Conservation (phyloP, 2,113 vertebrate species). For the Amphilophus citrinellus region DNA sequence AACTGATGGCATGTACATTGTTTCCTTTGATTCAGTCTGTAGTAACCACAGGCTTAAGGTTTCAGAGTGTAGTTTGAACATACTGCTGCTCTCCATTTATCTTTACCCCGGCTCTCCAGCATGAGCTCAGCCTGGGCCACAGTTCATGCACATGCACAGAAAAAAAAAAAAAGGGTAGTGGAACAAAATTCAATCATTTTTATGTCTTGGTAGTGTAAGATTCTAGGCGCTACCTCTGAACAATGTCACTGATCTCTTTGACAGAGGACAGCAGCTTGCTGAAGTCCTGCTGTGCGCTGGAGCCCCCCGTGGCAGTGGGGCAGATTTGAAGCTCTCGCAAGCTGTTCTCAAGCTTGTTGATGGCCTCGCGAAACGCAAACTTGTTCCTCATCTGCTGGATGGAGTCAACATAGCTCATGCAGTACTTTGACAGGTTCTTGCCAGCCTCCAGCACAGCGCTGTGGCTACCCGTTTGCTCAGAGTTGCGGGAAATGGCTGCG, state of each 20-base stretch:
- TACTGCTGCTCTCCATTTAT: conserved; percentile 10
- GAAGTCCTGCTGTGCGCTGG: conserved; percentile 91
- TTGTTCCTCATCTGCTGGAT: conserved; percentile 99
- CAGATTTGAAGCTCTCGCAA: conserved; percentile 97
- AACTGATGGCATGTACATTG: conserved; percentile 10
- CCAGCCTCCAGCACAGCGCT: conserved; percentile 94
- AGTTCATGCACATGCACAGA: conserved; percentile 13
- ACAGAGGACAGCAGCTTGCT: conserved; percentile 95
- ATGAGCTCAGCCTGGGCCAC: conserved; percentile 4
- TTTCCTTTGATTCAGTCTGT: conserved; percentile 48
- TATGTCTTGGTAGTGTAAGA: not conserved
- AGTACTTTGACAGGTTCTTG: conserved; percentile 97
- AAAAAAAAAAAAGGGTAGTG: conserved; percentile 19
- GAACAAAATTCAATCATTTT: conserved; percentile 42
- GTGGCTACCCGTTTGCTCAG: conserved; percentile 95
- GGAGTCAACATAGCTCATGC: conserved; percentile 94
- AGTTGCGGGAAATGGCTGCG: conserved; percentile 89
- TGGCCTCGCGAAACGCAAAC: conserved; percentile 96
- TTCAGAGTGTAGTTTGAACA: conserved; percentile 40
- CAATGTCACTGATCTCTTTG: conserved; percentile 98
- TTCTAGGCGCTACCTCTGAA: conserved; percentile 92
- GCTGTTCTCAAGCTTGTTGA: conserved; percentile 96
- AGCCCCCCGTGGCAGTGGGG: conserved; percentile 87
- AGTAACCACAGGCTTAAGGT: conserved; percentile 64
- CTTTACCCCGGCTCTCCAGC: conserved; percentile 19